phyloP scores from a whole-genome alignment of 2,888 invertebrate species.

The Nomada lathburiana region DNA sequence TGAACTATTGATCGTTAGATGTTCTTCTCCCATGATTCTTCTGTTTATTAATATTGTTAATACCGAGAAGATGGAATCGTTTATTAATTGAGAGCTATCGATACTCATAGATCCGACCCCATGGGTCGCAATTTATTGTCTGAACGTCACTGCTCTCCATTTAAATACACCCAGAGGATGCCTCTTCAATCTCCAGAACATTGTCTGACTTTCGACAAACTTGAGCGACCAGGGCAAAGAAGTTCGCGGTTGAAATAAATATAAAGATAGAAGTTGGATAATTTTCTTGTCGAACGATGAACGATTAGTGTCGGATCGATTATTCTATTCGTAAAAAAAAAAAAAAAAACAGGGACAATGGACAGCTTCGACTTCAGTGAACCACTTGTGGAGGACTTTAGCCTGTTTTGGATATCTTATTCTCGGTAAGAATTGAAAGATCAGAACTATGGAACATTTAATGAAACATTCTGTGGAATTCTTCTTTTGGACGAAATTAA shows the following conservation, averaged over 20 bases:
- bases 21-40: background rate
- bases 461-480: too few species aligned
- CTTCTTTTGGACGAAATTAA: too few species aligned
- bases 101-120: slow-evolving; percentile 45
- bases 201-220: slow-evolving; percentile 21
- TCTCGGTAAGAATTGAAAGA: slow-evolving; percentile 47
- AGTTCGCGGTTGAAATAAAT: background rate
- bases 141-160: slow-evolving; percentile 42
- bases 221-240: background rate
- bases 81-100: slow-evolving; percentile 47
- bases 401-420: slow-evolving; percentile 15
- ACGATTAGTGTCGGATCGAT: background rate
- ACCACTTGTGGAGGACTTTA: slow-evolving; percentile 30
- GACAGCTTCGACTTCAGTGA: slow-evolving; percentile 39
- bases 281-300: slow-evolving; percentile 14
- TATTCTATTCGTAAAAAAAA: background rate
- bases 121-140: slow-evolving; percentile 40
- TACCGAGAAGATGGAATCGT: background rate
- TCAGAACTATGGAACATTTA: background rate
- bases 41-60: background rate
- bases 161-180: slow-evolving; percentile 49
- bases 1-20: background rate
- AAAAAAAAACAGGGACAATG: slow-evolving; percentile 32
- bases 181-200: slow-evolving; percentile 42
- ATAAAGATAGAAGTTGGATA: background rate